These are phyloP conservation scores for Choreutis nemorana DNA, from an alignment of 2,888 invertebrate species.

Conservation along the genomic window DNA sequence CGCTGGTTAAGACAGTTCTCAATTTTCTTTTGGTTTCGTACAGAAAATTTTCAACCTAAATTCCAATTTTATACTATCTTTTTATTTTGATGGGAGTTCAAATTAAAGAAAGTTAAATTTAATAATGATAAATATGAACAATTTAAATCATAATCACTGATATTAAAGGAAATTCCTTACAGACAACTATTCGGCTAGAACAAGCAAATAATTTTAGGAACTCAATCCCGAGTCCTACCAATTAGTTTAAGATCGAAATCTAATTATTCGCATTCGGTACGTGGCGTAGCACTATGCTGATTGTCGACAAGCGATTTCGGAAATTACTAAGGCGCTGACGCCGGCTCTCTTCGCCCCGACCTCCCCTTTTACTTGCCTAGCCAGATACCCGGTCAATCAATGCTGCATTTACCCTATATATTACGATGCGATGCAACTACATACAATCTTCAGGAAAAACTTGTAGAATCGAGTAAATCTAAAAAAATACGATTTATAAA, in stretches of 20 bases:
- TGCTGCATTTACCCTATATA: constrained; percentile 8
- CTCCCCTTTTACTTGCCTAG: constrained; percentile 36
- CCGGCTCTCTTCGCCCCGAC: constrained; percentile 21
- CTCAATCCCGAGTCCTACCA: constrained; percentile 28
- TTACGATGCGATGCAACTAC: neutral
- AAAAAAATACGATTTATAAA: too few relatives aligned
- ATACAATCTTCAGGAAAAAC: too few relatives aligned
- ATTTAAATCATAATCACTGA: constrained; percentile 8
- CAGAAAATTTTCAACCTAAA: too few relatives aligned
- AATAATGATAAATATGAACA: too few relatives aligned
- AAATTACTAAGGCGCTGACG: constrained; percentile 59
- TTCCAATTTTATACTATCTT: too few relatives aligned
- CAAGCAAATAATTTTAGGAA: too few relatives aligned
- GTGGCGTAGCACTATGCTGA: constrained; percentile 50
- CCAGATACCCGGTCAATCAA: constrained; percentile 38
- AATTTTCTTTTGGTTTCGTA: too few relatives aligned
- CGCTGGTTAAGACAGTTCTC: too few relatives aligned
- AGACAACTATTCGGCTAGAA: too few relatives aligned
- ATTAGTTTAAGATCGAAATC: constrained; percentile 55
- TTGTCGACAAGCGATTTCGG: constrained; percentile 63
- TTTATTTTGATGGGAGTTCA: too few relatives aligned
- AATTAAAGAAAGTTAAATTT: too few relatives aligned
- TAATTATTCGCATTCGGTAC: constrained; percentile 53
- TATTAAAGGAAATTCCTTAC: constrained; percentile 6
- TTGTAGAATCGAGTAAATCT: too few relatives aligned